Percentiles rank a stretch among this genome's conserved stretches.
phyloP scores from a whole-genome alignment of 2,888 invertebrate genomes.

The Yponomeuta evonymella region DNA sequence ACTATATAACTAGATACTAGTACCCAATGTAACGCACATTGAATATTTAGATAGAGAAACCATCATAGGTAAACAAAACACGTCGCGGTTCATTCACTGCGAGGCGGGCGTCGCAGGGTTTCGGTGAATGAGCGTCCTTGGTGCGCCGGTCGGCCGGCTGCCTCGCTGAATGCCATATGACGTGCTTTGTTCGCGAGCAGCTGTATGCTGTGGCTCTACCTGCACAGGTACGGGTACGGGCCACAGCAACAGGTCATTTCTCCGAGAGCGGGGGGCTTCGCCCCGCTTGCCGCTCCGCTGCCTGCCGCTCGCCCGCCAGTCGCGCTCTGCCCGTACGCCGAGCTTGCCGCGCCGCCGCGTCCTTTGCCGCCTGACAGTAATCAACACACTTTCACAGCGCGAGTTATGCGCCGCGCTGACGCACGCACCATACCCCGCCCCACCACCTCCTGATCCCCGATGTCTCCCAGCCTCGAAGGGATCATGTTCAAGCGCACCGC shows the following conservation, averaged over 20 bases:
- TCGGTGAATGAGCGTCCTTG: constrained; percentile 51
- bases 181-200: constrained; percentile 59
- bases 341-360: constrained; percentile 35
- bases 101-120: constrained; percentile 23
- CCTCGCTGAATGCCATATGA: constrained; percentile 40
- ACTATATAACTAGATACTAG: not conserved
- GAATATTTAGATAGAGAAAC: constrained; percentile 30
- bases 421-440: constrained; percentile 35
- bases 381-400: constrained; percentile 40
- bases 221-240: constrained; percentile 63
- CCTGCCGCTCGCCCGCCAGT: constrained; percentile 36
- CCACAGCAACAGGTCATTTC: constrained; percentile 70
- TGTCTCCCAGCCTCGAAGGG: constrained; percentile 72
- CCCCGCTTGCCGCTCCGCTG: constrained; percentile 22
- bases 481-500: constrained; percentile 72
- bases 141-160: not conserved
- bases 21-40: constrained; percentile 20
- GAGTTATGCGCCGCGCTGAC: constrained; percentile 56
- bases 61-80: constrained; percentile 36
- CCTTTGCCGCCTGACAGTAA: constrained; percentile 32
- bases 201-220: constrained; percentile 54
- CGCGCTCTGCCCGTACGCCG: constrained; percentile 38
- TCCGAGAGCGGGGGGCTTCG: constrained; percentile 51
- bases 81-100: constrained; percentile 56
- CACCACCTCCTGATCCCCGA: constrained; percentile 34